Base-by-base conservation (phyloP, 2,797 vertebrate genomes). In the Mormyrus hasselquistii region DNA sequence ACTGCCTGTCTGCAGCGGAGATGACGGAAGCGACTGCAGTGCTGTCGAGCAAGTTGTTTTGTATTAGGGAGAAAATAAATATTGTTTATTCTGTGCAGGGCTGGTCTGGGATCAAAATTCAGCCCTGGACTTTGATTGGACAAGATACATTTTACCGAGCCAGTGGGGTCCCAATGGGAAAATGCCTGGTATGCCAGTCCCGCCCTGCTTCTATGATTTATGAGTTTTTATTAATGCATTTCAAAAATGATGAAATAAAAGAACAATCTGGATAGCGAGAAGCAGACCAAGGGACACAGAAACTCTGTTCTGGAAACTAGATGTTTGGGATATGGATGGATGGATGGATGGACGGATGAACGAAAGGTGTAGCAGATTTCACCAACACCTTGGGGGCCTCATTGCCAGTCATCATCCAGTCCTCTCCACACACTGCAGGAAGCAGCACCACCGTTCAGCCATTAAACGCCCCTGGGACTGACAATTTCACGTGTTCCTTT, bases 401-500 rank as follows among this genome's bases (percentile, higher is more conserved):
- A 10, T 44, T 47, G 19, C n/a, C 83, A 85, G 44, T 25, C 50
- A 85, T 22, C 19, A n/a, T 52, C n/a, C 47, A 14, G 83, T 25
- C 29, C 9, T 5, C 49, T 85, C 44, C 4, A 44, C 41, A 47
- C 5, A 44, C 83, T 19, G 3, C 34, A 49, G 49, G 19, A 79
- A 29, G 47, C 49, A 29, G 4, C 52, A 41, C n/a, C 38, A 0
- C n/a, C 79, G 0, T 87, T 2, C 69, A 47, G 16, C 49, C 49
- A 57, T 83, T 41, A 83, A 38, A 59, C 2, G 57, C 19, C n/a
- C 76, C 12, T 47, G 50, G 10, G 79, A 25, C 16, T 49, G 52
- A 65, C 59, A 16, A 38, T 73, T 73, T 76, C 38, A 79, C 87
- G 86, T 85, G 73, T 62, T 79, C 86, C 44, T 89, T 76, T 82